Base-by-base conservation (phyloP, 2,888 invertebrate genomes). In the Pantelozetes paolii region DNA sequence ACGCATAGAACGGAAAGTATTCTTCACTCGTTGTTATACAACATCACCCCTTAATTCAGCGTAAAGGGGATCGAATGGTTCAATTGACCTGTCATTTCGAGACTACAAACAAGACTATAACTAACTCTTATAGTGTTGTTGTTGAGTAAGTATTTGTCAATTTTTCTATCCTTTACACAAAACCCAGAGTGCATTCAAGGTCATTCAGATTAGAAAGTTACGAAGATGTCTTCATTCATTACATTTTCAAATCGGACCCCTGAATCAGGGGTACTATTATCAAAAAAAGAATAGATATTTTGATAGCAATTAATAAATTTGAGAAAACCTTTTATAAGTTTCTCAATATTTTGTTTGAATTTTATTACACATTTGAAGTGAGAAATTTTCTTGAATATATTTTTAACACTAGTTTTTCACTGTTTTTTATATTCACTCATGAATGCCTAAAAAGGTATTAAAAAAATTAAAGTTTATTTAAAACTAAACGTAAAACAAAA, bases 41-140 rank as follows among this genome's bases (percentile, higher is more conserved):
- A 82, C 89, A 90, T 82, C 92, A 92, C 83, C 87, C 89, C 0
- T 87, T 91, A 78, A 90, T 93, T 75, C 92, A 92, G 82, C 89
- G 91, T 20, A 88, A 90, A 75, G 91, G 90, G 0, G 93, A 93
- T 83, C 87, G 91, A 75, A 87, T 91, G 79, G 88, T 92, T 74
- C 88, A 89, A 79, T 88, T 91, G 6, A 90, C n/a, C 28, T 81
- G 81, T 73, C 76, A 77, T 20, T 81, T 80, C 54, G 78, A 79
- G 72, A 76, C 80, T 9, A 76, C 78, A n/a, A 79, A 79, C 67
- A 74, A 77, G 64, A 78, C 79, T 0, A 77, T 80, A 15, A 78
- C 78, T 62, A 79, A 78, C 72, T 76, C 78, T 1, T 79, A 78
- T 71, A 76, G 76, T 42, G 77, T 79, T 20, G 48, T 71, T 28